These are phyloP conservation scores for Anodontia alba DNA, from an alignment of 2,888 invertebrate genomes.

Conservation along the genomic window DNA sequence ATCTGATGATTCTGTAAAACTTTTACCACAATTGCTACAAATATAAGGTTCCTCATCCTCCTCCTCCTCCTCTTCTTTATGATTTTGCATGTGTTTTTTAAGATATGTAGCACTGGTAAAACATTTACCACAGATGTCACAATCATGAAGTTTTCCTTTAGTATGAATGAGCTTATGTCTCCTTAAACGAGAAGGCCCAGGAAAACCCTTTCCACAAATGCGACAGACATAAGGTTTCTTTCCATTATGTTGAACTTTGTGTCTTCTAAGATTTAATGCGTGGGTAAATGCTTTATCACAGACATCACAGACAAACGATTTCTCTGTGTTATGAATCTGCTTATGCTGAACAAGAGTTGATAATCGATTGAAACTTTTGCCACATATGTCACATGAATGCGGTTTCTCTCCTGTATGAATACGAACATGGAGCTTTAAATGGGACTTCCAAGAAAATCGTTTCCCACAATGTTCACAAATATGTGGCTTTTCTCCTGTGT, in stretches of 20 bases:
- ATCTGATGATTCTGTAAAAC: neutral
- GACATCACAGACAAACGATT: neutral
- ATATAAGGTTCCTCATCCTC: no score
- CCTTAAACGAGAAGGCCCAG: neutral
- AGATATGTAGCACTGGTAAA: neutral
- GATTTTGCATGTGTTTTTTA: neutral
- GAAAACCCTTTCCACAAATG: neutral
- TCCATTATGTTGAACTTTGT: neutral
- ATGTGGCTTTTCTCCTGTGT: no score
- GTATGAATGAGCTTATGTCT: neutral
- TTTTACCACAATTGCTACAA: neutral
- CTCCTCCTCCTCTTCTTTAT: neutral
- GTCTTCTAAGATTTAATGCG: neutral
- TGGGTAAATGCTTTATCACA: neutral
- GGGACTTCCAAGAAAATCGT: no score
- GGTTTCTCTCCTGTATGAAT: no score
- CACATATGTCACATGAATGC: no score
- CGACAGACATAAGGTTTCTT: neutral
- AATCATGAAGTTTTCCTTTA: neutral
- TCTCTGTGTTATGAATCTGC: neutral
- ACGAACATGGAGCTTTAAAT: no score
- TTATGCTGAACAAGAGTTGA: no score
- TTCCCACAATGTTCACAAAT: no score
- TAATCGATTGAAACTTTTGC: no score
- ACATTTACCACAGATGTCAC: neutral